A percentile compares a stretch with the other conserved stretches of the same genome.
phyloP scores from a whole-genome alignment of 2,888 invertebrate genomes.

The Eupithecia dodoneata region DNA sequence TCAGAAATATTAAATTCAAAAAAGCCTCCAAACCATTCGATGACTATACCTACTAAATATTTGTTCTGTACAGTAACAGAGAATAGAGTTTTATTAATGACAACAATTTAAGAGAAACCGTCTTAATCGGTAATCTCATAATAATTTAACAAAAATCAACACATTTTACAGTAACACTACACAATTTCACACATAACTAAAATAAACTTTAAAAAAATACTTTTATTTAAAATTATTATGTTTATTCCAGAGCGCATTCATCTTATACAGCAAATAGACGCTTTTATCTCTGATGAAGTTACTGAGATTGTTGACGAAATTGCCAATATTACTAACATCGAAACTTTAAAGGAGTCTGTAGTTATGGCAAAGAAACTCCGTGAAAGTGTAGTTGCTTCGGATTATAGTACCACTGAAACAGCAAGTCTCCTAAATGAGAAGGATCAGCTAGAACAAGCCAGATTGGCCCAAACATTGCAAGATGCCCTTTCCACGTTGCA shows the following conservation, averaged over 20 bases:
- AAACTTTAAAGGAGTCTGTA: conserved; percentile 48
- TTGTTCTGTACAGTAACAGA: background rate
- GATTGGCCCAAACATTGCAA: conserved; percentile 51
- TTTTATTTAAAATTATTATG: background rate
- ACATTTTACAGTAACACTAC: background rate
- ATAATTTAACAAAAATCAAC: background rate
- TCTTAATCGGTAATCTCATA: background rate
- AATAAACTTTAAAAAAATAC: background rate
- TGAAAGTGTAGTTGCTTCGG: conserved; percentile 39
- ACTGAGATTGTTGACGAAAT: conserved; percentile 46
- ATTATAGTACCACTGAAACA: conserved; percentile 35
- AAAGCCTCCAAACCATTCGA: background rate
- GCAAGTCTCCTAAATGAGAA: conserved; percentile 24
- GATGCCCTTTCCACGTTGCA: conserved; percentile 51
- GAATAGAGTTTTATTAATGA: background rate
- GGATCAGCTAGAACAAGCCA: conserved; percentile 41
- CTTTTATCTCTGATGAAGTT: conserved; percentile 52
- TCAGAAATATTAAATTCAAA: background rate
- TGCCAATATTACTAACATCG: conserved; percentile 39
- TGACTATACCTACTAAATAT: background rate
- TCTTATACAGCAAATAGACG: conserved; percentile 51
- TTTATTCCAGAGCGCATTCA: conserved; percentile 28
- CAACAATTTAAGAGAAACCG: background rate
- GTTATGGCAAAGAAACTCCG: conserved; percentile 49
- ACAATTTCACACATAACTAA: background rate